Percentiles rank a stretch among this genome's conserved stretches.
phyloP scores from a whole-genome alignment of 2,113 vertebrate species.

The Ramphastos sulfuratus region DNA sequence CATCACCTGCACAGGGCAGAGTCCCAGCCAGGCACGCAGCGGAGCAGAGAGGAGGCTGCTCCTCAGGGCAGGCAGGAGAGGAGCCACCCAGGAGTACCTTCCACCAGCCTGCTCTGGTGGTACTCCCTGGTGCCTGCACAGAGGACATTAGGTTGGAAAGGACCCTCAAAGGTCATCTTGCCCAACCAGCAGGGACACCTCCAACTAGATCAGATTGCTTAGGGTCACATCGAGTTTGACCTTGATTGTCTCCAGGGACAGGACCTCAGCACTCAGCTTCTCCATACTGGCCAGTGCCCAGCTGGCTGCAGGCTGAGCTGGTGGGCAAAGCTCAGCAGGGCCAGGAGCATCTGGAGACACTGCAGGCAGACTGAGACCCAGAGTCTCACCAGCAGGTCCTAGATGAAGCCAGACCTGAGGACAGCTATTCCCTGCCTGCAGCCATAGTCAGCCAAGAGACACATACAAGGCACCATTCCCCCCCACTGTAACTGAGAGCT shows the following conservation, averaged over 20 bases:
- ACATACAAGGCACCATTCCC: no score
- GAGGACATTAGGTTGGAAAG: no score
- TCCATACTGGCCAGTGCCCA: not conserved
- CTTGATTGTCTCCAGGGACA: no score
- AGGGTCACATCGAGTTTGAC: no score
- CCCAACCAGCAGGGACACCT: no score
- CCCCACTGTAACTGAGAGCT: fast-evolving
- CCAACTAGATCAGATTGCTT: no score
- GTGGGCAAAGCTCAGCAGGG: not conserved
- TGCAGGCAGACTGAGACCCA: not conserved
- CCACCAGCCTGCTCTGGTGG: not conserved
- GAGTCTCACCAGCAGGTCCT: not conserved
- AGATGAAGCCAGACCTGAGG: not conserved
- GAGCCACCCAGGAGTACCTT: fast-evolving
- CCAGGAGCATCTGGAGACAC: not conserved
- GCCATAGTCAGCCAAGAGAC: fast-evolving
- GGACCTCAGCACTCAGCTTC: not conserved
- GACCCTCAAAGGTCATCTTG: no score
- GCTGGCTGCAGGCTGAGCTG: not conserved
- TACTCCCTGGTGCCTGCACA: fast-evolving
- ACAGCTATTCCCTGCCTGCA: not conserved
- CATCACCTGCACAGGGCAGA: not conserved
- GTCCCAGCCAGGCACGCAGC: fast-evolving
- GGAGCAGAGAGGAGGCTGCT: not conserved
- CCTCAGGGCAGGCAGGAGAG: not conserved